These are phyloP conservation scores for Cyclura pinguis DNA, from an alignment of 2,797 vertebrate genomes.

Conservation along the genomic window DNA sequence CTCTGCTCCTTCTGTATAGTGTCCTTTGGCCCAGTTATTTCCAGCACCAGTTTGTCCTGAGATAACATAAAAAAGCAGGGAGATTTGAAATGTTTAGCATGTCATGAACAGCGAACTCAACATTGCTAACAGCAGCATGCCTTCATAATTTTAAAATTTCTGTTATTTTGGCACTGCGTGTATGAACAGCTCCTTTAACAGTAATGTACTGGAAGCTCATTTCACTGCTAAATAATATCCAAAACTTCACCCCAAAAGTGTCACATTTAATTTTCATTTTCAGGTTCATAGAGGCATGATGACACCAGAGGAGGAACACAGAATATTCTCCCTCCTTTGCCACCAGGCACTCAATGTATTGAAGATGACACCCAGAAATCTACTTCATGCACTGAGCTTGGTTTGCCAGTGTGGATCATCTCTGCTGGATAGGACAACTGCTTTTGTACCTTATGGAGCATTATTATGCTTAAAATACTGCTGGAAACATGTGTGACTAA, in stretches of 20 bases:
- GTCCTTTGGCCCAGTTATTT: constrained; percentile 98
- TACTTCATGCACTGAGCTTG: background rate
- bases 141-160: background rate
- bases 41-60: constrained; percentile 95
- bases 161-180: background rate
- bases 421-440: background rate
- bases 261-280: background rate
- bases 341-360: background rate
- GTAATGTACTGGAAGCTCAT: background rate
- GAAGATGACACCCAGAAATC: background rate
- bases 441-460: background rate
- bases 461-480: background rate
- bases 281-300: background rate
- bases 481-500: background rate
- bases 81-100: constrained; percentile 28
- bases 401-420: background rate
- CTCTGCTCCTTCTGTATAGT: constrained; percentile 96
- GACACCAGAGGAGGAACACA: background rate
- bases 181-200: background rate
- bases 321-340: background rate
- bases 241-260: background rate
- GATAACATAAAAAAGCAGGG: constrained; percentile 36
- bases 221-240: background rate
- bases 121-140: background rate
- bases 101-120: background rate